A percentile compares a stretch with the other conserved stretches of the same genome.
Conservation (phyloP, 2,797 vertebrate genomes). For the Platyrinchus mystaceus region DNA sequence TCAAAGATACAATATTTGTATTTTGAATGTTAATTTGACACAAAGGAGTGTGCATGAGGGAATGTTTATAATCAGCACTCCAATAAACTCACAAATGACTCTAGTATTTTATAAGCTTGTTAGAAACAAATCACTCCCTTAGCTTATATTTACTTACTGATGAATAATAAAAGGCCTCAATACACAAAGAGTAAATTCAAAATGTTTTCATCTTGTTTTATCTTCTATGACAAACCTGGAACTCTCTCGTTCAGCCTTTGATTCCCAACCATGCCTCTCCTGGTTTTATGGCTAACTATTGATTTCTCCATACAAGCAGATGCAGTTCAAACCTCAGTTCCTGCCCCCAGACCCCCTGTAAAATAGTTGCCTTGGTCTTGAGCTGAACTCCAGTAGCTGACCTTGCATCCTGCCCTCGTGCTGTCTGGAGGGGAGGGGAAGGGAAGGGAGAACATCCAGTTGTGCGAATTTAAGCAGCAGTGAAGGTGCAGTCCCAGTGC, state of each 20-base stretch:
- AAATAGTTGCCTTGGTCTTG: conserved; percentile 15
- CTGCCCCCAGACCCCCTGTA: background rate
- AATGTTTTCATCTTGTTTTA: conserved; percentile 61
- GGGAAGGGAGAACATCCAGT: conserved; percentile 47
- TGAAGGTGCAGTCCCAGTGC: conserved; percentile 40
- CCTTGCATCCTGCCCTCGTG: conserved; percentile 43
- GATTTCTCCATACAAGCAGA: background rate
- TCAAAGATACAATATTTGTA: conserved; percentile 86
- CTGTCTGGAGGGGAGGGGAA: background rate
- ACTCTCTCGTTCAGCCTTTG: background rate
- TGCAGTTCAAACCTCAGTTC: background rate
- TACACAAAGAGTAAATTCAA: conserved; percentile 76
- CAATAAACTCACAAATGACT: conserved; percentile 88
- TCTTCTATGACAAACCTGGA: conserved; percentile 35
- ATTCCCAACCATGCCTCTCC: background rate
- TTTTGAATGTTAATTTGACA: conserved; percentile 95
- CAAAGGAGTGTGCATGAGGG: conserved; percentile 89
- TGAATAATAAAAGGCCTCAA: conserved; percentile 83
- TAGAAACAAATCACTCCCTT: conserved; percentile 86
- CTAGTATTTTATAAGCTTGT: conserved; percentile 88
- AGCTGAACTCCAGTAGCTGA: conserved; percentile 2
- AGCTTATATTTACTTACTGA: conserved; percentile 85
- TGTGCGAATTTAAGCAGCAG: conserved; percentile 54
- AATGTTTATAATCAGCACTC: conserved; percentile 91
- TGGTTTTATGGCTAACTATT: background rate